A percentile compares a stretch with the other conserved stretches of the same genome.
phyloP scores from a whole-genome alignment of 2,888 invertebrate species.

The Ferrisia virgata region DNA sequence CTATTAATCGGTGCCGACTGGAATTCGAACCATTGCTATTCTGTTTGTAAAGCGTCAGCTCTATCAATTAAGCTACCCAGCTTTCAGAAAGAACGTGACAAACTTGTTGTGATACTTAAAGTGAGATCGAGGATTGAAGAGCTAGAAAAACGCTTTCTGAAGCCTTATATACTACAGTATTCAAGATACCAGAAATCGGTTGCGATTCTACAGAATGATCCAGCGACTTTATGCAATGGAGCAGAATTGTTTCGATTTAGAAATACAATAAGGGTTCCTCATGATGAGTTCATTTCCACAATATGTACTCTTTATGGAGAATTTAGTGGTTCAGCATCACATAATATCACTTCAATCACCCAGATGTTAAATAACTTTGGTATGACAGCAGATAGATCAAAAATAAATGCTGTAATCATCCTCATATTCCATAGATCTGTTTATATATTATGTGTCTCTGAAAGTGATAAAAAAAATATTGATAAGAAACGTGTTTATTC shows the following conservation, averaged over 20 bases:
- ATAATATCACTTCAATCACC: not conserved
- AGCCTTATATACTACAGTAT: not conserved
- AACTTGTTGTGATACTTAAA: not conserved
- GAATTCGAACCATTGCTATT: too few relatives aligned
- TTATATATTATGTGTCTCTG: too few relatives aligned
- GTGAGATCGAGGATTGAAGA: not conserved
- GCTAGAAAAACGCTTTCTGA: constrained; percentile 19
- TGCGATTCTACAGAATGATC: not conserved
- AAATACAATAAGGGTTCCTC: not conserved
- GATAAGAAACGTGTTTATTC: too few relatives aligned
- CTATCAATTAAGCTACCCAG: too few relatives aligned
- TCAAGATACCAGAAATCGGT: not conserved
- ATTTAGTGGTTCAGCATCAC: not conserved
- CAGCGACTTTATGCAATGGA: not conserved
- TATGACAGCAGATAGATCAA: not conserved
- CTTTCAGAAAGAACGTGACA: too few relatives aligned
- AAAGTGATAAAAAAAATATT: too few relatives aligned
- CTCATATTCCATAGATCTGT: not conserved
- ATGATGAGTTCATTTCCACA: not conserved
- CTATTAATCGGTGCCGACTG: too few relatives aligned
- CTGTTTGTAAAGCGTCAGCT: too few relatives aligned
- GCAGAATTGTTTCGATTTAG: not conserved
- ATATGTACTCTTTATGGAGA: not conserved
- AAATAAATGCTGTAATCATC: not conserved
- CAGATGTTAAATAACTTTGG: constrained; percentile 5